phyloP scores from a whole-genome alignment of 2,797 vertebrate genomes.

The Chloroceryle amazona region DNA sequence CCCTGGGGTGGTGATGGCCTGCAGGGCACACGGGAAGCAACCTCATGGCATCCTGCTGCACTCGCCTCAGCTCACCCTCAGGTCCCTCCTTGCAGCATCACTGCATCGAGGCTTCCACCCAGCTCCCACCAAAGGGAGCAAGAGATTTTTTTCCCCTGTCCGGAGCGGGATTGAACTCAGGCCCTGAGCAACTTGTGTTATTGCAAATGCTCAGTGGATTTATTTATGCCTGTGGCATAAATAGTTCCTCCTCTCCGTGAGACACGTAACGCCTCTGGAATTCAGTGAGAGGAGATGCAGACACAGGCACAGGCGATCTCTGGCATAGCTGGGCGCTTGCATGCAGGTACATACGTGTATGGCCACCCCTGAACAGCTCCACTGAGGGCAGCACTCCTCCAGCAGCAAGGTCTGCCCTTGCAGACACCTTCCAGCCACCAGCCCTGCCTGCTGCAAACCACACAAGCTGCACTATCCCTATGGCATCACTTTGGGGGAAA shows the following conservation, averaged over 20 bases:
- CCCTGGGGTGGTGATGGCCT: not conserved
- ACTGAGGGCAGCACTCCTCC: not conserved
- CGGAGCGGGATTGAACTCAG: accelerated
- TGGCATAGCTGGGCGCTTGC: accelerated
- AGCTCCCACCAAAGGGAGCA: not conserved
- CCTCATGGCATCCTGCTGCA: not conserved
- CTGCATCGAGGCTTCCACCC: accelerated
- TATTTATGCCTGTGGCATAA: constrained; percentile 71
- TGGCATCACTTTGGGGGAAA: accelerated
- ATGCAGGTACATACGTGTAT: not conserved
- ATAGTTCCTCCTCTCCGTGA: constrained; percentile 30
- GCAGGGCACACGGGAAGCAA: not conserved
- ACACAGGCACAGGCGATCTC: not conserved
- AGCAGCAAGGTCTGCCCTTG: accelerated
- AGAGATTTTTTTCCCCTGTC: not conserved
- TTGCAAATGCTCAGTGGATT: constrained; percentile 2
- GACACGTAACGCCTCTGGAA: constrained; percentile 54
- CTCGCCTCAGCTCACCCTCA: accelerated
- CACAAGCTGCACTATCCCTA: accelerated
- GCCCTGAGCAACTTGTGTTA: not conserved
- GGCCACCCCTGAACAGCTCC: not conserved
- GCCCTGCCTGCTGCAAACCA: not conserved
- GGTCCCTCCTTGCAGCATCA: not conserved
- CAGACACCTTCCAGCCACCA: not conserved
- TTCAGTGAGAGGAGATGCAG: not conserved